These are phyloP conservation scores for Morus bassanus DNA, from an alignment of 2,797 vertebrate genomes.

Conservation along the genomic window DNA sequence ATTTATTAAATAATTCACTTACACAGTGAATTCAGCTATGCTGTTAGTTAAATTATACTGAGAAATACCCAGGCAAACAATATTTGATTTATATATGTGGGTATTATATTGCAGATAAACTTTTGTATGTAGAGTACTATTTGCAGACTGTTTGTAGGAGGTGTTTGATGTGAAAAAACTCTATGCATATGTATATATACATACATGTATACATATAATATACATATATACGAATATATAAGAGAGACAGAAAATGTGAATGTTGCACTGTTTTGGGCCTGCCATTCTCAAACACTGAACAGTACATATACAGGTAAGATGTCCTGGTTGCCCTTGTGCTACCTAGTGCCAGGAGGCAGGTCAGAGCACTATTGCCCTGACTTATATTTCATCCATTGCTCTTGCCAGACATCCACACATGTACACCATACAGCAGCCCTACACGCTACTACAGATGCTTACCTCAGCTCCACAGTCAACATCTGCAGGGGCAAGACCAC, in stretches of 20 bases:
- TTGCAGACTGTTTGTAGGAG: background rate
- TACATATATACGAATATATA: background rate
- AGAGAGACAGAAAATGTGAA: background rate
- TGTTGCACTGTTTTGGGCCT: background rate
- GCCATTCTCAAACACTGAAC: background rate
- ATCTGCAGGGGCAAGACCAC: slow-evolving; percentile 65
- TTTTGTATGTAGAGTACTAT: background rate
- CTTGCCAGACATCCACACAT: slow-evolving; percentile 53
- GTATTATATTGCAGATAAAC: background rate
- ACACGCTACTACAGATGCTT: slow-evolving; percentile 53
- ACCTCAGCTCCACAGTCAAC: slow-evolving; percentile 54
- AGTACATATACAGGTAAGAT: background rate
- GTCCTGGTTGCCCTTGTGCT: background rate
- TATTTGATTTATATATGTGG: background rate
- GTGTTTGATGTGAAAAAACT: background rate
- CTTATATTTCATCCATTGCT: background rate
- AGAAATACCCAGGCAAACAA: background rate
- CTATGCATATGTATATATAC: background rate
- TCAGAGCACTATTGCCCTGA: background rate
- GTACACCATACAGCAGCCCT: slow-evolving; percentile 44
- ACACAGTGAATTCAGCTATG: background rate
- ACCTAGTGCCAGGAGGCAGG: background rate
- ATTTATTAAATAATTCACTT: background rate
- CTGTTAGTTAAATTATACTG: background rate
- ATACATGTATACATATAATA: background rate